These are phyloP conservation scores for Salpingus planirostris DNA, from an alignment of 2,888 invertebrate species.

Conservation along the genomic window DNA sequence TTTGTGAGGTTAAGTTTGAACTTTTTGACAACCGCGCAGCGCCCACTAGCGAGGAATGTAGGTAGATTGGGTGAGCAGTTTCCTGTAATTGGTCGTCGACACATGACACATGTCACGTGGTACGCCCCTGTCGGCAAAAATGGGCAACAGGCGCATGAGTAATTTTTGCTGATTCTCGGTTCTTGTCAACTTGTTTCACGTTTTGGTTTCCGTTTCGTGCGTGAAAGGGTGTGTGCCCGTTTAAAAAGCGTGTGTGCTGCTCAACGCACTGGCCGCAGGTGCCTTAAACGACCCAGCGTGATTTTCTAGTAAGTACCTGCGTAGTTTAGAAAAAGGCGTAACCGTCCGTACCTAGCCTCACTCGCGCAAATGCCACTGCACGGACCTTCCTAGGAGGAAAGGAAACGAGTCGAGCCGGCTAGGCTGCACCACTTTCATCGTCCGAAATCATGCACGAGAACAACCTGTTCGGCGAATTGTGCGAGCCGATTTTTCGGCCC, in stretches of 20 bases:
- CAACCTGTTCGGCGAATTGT: not conserved
- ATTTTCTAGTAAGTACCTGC: not conserved
- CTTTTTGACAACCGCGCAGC: too few relatives aligned
- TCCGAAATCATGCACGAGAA: not conserved
- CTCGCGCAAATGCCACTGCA: too few relatives aligned
- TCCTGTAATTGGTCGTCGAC: too few relatives aligned
- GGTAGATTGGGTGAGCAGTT: too few relatives aligned
- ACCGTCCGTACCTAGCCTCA: too few relatives aligned
- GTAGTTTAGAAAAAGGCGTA: too few relatives aligned
- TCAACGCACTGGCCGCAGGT: conserved; percentile 27
- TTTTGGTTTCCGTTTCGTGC: conserved; percentile 26
- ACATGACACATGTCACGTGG: too few relatives aligned
- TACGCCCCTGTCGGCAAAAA: not conserved
- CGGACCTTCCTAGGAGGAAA: not conserved
- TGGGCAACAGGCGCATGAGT: conserved; percentile 10
- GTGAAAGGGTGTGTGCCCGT: conserved; percentile 32
- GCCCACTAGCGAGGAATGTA: too few relatives aligned
- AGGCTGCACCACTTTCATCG: not conserved
- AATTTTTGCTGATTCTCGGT: conserved; percentile 22
- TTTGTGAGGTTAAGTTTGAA: too few relatives aligned
- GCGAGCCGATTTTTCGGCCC: too few relatives aligned
- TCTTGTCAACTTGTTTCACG: conserved; percentile 29
- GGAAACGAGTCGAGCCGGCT: not conserved
- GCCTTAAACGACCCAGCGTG: not conserved
- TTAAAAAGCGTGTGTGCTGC: conserved; percentile 27